Evolutionary conservation across 2,797 vertebrate species (phyloP), one percentile per base, ranked within the genome.

Genomic region (Telmatherina bonti): DNA sequence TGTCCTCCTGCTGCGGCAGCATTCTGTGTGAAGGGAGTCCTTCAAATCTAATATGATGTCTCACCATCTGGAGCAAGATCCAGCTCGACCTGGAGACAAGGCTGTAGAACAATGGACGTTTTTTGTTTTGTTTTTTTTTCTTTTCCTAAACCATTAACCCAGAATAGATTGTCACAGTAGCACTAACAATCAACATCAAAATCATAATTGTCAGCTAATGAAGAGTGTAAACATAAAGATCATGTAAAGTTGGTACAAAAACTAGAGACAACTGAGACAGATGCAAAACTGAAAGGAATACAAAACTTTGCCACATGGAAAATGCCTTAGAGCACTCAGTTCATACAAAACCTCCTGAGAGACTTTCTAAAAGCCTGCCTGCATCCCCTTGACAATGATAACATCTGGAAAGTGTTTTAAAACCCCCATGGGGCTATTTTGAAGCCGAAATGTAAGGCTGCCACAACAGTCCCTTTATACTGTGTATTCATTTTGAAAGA

Each of bases 1-100:
- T 85, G 35, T 10, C 22, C 72, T 74, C 73, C 64, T 81, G 49
- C 79, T 59, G 66, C 33, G 60, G 67, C 75, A 71, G 73, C 63
- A 10, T 63, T 67, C 62, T 55, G 52, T 3, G 53, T 66, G 71
- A 43, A 55, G 67, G 67, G 67, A 78, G 62, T 70, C 79, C 68
- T 80, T 76, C 76, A 72, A 63, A 67, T 64, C 59, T 58, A 62
- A 88, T 88, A 69, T 69, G 67, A 76, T 62, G 74, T 59, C 59
- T 81, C 67, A 54, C 73, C 70, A 61, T 54, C 33, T 59, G 58
- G 16, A 47, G 36, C 31, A 20, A 13, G 58, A 33, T 22, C 62
- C 12, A 5, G 60, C 43, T 5, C 0, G 5, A 45, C 38, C 56
- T 36, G 58, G 18, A 35, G 55, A 29, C n/a, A 18, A 9, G 20